Conservation (phyloP, 2,888 invertebrate species). For the Ochropleura leucogaster region DNA sequence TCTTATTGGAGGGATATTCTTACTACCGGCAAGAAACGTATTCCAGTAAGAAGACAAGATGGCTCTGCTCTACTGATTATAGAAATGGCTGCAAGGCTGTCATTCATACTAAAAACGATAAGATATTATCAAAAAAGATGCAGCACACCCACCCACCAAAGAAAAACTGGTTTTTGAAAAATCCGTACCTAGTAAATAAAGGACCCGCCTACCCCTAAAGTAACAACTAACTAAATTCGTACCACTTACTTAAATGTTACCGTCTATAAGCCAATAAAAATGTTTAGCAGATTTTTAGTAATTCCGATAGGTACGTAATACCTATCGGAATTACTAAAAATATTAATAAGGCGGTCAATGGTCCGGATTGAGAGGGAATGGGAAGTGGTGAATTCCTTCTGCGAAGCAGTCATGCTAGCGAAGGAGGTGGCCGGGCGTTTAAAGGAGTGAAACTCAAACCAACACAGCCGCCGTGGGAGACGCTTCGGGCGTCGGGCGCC, state of each 20-base stretch:
- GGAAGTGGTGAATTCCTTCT: too few species aligned
- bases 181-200: neutral
- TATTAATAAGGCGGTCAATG: too few species aligned
- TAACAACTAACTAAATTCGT: neutral
- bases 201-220: neutral
- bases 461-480: too few species aligned
- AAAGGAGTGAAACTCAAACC: too few species aligned
- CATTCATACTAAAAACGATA: constrained; percentile 16
- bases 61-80: constrained; percentile 45
- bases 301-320: neutral
- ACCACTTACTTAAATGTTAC: neutral
- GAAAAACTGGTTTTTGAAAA: constrained; percentile 34
- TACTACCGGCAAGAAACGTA: constrained; percentile 28
- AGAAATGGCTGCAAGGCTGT: constrained; percentile 48
- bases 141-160: constrained; percentile 36
- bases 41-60: constrained; percentile 33
- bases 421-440: too few species aligned
- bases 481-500: too few species aligned
- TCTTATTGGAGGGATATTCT: constrained; percentile 47
- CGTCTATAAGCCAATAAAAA: neutral
- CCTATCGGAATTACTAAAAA: too few species aligned
- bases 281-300: neutral
- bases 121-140: constrained; percentile 11
- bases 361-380: too few species aligned
- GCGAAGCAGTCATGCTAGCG: too few species aligned